These are phyloP conservation scores for Scrobipalpa atriplicella DNA, from an alignment of 2,888 invertebrate species.

Conservation along the genomic window DNA sequence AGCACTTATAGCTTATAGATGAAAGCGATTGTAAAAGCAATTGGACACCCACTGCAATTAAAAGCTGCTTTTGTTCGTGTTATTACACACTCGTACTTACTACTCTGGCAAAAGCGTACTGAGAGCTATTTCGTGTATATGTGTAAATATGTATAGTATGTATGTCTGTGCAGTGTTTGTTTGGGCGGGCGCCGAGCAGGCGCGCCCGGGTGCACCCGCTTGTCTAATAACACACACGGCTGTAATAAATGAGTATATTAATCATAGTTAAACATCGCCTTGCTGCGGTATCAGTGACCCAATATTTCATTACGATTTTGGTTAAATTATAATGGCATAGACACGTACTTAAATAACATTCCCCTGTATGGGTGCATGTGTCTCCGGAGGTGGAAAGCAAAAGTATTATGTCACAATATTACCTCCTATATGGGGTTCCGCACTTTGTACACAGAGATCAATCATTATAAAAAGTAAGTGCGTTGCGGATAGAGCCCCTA, in stretches of 20 bases:
- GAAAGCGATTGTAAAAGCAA: constrained; percentile 12
- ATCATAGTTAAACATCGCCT: constrained; percentile 62
- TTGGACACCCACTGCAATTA: constrained; percentile 24
- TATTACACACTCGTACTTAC: neutral
- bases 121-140: neutral
- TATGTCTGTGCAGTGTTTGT: constrained; percentile 39
- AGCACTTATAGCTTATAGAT: constrained; percentile 10
- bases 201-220: constrained; percentile 37
- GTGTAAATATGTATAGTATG: neutral
- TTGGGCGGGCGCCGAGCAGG: constrained; percentile 43
- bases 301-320: constrained; percentile 25
- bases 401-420: neutral
- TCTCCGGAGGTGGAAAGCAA: neutral
- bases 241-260: constrained; percentile 64
- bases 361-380: neutral
- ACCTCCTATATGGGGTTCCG: neutral
- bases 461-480: constrained; percentile 4
- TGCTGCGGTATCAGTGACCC: constrained; percentile 41
- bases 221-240: constrained; percentile 51
- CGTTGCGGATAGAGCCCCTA: neutral
- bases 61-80: constrained; percentile 14
- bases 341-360: neutral
- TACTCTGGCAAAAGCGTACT: too few relatives aligned
- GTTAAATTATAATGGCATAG: constrained; percentile 2
- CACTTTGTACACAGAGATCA: constrained; percentile 6